Evolutionary conservation across 2,888 invertebrate species (phyloP).

Genomic region (Plebejus melissa): DNA sequence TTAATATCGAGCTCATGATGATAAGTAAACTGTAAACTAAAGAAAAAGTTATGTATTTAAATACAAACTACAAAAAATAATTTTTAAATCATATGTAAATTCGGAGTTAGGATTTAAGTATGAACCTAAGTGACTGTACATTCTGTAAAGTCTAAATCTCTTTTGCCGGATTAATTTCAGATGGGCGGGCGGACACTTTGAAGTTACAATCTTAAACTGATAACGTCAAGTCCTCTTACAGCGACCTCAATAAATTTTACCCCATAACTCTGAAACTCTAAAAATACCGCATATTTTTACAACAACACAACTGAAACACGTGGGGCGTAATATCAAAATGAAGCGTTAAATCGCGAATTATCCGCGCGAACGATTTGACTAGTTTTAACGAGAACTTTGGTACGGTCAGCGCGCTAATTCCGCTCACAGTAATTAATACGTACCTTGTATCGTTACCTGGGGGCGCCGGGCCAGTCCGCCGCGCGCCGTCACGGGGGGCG

Average conservation of each 20-base stretch:
- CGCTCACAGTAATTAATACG: slow-evolving; percentile 68
- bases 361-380: slow-evolving; percentile 51
- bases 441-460: slow-evolving; percentile 46
- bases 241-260: neutral
- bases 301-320: neutral
- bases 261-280: too few species aligned
- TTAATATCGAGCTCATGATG: neutral
- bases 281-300: neutral
- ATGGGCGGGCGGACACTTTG: neutral
- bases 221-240: neutral
- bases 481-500: slow-evolving; percentile 48
- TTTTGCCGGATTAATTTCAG: neutral
- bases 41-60: neutral
- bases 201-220: neutral
- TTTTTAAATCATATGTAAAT: too few species aligned
- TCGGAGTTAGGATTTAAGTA: too few species aligned
- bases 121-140: too few species aligned
- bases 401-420: slow-evolving; percentile 60
- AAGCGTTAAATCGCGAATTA: slow-evolving; percentile 46
- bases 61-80: neutral
- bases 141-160: neutral
- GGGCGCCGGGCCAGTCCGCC: slow-evolving; percentile 54
- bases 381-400: slow-evolving; percentile 52
- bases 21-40: neutral
- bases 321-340: slow-evolving; percentile 33